Conservation (phyloP, 2,888 invertebrate species). For the Oscheius onirici region DNA sequence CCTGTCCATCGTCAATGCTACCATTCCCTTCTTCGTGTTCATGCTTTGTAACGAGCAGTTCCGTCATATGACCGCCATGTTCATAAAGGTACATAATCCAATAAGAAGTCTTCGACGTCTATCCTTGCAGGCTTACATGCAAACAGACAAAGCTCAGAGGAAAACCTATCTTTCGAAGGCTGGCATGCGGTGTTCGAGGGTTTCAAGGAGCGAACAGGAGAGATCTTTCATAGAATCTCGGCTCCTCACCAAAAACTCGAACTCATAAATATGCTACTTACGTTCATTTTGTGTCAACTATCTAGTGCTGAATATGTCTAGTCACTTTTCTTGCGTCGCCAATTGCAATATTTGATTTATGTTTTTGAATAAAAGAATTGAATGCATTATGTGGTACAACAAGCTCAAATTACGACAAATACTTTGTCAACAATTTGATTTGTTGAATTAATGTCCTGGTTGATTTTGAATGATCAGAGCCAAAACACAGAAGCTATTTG, state of each 20-base stretch:
- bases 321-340: background rate
- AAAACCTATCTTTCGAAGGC: slow-evolving; percentile 49
- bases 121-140: slow-evolving; percentile 40
- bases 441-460: too few relatives aligned
- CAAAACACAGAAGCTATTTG: too few relatives aligned
- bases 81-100: slow-evolving; percentile 48
- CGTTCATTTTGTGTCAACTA: background rate
- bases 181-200: slow-evolving; percentile 49
- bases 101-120: background rate
- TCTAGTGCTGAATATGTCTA: background rate
- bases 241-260: slow-evolving; percentile 51
- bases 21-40: slow-evolving; percentile 69
- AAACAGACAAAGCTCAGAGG: slow-evolving; percentile 42
- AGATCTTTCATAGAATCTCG: slow-evolving; percentile 52
- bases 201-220: slow-evolving; percentile 52
- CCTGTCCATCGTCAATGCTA: slow-evolving; percentile 65
- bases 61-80: slow-evolving; percentile 64
- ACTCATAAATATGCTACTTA: slow-evolving; percentile 19
- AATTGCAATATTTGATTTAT: too few relatives aligned
- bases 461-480: too few relatives aligned
- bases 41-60: slow-evolving; percentile 64
- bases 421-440: too few relatives aligned
- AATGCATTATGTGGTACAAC: too few relatives aligned
- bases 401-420: too few relatives aligned
- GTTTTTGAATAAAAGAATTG: too few relatives aligned